Evolutionary conservation across 2,888 invertebrate genomes (phyloP).

Genomic region (Spodoptera picta): DNA sequence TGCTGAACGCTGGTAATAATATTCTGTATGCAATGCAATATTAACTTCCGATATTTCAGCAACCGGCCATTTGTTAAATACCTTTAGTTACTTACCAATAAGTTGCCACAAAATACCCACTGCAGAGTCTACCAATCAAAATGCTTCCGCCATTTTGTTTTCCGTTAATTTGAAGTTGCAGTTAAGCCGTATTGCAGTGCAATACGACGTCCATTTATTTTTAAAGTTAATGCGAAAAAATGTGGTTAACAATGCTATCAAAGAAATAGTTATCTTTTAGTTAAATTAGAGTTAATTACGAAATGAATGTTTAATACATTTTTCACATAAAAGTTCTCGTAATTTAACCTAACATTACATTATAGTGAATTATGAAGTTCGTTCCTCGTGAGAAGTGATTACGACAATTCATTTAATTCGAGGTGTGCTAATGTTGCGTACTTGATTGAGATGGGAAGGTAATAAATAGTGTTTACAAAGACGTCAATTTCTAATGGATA

Average conservation of each 20-base stretch:
- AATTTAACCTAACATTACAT: too few species aligned
- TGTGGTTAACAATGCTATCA: too few species aligned
- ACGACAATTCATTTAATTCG: conserved; percentile 32
- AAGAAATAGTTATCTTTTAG: too few species aligned
- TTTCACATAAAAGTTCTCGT: too few species aligned
- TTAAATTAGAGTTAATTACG: too few species aligned
- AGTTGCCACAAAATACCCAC: conserved; percentile 32
- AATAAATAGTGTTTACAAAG: background rate
- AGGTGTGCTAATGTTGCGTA: conserved; percentile 24
- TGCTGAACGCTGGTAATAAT: too few species aligned
- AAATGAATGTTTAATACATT: too few species aligned
- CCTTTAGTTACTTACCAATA: conserved; percentile 5
- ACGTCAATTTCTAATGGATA: conserved; percentile 1
- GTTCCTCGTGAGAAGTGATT: conserved; percentile 41
- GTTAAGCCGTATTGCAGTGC: conserved; percentile 30
- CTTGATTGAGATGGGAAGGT: conserved; percentile 20
- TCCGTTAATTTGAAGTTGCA: conserved; percentile 26
- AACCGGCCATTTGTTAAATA: background rate
- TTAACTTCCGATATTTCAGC: background rate
- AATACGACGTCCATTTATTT: background rate
- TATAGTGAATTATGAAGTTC: background rate
- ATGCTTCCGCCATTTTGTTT: conserved; percentile 30
- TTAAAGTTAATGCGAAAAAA: too few species aligned
- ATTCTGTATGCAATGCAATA: too few species aligned
- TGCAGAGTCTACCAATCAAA: conserved; percentile 18